phyloP scores from a whole-genome alignment of 2,888 invertebrate species.

The Argyresthia goedartella region DNA sequence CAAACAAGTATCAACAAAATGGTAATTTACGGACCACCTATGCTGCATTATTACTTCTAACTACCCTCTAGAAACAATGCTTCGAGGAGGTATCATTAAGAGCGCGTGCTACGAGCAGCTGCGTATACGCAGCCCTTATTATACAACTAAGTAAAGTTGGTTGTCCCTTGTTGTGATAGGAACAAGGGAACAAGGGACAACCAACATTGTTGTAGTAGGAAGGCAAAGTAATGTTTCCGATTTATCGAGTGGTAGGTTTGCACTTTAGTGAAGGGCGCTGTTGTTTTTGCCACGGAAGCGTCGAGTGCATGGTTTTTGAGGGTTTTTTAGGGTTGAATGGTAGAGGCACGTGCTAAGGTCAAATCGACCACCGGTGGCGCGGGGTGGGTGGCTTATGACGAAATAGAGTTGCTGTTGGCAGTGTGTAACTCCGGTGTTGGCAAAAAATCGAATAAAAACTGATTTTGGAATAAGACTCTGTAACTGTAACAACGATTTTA shows the following conservation, averaged over 20 bases:
- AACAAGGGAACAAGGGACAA: too few species aligned
- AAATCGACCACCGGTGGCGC: constrained; percentile 1
- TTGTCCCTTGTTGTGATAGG: background rate
- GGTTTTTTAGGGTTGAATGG: constrained; percentile 27
- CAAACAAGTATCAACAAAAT: constrained; percentile 45
- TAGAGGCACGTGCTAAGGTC: constrained; percentile 36
- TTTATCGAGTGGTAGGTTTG: constrained; percentile 3
- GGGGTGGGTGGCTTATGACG: constrained; percentile 2
- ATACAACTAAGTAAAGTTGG: background rate
- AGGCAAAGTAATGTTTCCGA: constrained; percentile 3
- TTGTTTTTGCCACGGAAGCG: constrained; percentile 28
- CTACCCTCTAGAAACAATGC: constrained; percentile 27
- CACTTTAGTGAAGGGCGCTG: constrained; percentile 19
- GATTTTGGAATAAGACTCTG: too few species aligned
- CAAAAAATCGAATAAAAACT: too few species aligned
- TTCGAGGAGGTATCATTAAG: constrained; percentile 33
- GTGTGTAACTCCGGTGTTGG: too few species aligned
- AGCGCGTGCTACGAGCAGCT: constrained; percentile 55
- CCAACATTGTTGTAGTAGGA: too few species aligned
- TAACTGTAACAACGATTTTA: too few species aligned
- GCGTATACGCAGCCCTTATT: constrained; percentile 22
- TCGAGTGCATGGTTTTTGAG: constrained; percentile 22
- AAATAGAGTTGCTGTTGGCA: background rate
- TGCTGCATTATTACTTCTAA: constrained; percentile 9
- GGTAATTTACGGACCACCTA: constrained; percentile 48